A percentile compares a stretch with the other conserved stretches of the same genome.
These are phyloP conservation scores for Moxostoma hubbsi DNA, from an alignment of 2,797 vertebrate genomes.

Conservation along the genomic window DNA sequence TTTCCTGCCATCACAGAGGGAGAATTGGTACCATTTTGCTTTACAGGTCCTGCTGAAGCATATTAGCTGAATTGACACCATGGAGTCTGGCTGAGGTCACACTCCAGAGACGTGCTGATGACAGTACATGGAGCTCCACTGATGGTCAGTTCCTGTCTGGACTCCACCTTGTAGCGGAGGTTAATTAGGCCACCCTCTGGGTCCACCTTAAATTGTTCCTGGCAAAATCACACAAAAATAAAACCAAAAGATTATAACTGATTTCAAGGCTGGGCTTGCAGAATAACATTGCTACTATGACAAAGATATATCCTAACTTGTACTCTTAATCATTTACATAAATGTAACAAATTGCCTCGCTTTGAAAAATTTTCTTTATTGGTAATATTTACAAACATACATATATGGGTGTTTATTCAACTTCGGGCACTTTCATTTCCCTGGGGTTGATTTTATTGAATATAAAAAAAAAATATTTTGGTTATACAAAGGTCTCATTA, in stretches of 20 bases:
- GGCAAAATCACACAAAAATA: neutral
- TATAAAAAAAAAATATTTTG: no score
- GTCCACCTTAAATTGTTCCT: conserved; percentile 98
- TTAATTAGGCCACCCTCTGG: conserved; percentile 89
- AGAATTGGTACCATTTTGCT: conserved; percentile 2
- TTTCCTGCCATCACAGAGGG: neutral
- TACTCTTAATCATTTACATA: no score
- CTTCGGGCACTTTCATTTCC: no score
- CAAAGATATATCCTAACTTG: no score
- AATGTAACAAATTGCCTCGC: no score
- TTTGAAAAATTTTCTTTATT: no score
- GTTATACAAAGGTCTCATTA: no score
- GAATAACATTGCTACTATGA: neutral
- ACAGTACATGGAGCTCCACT: conserved; percentile 89
- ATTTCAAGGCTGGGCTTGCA: neutral
- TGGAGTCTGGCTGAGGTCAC: conserved; percentile 86
- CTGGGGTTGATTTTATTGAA: no score
- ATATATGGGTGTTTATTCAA: no score
- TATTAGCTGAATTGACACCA: conserved; percentile 89
- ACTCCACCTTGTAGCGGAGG: conserved; percentile 86
- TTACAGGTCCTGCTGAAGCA: neutral
- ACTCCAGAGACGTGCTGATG: conserved; percentile 87
- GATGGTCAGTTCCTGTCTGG: conserved; percentile 84
- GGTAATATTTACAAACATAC: no score
- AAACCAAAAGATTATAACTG: neutral